Percentiles rank a stretch among this genome's conserved stretches.
phyloP scores from a whole-genome alignment of 2,888 invertebrate genomes.

The Phyllotreta cruciferae region DNA sequence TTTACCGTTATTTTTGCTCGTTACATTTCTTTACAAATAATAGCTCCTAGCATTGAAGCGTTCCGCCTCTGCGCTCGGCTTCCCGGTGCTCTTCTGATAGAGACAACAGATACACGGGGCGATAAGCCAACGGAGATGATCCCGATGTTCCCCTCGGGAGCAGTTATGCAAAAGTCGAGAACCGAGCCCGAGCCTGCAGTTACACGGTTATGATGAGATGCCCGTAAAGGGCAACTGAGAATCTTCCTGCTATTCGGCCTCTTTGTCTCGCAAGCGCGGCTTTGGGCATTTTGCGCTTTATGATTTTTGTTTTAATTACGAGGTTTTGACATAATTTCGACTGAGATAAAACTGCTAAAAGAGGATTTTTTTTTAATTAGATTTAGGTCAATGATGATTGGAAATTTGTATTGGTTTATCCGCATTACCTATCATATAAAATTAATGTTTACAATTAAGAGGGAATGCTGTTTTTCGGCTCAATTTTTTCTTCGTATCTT shows the following conservation, averaged over 20 bases:
- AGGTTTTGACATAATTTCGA: no score
- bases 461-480: background rate
- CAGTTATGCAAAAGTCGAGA: slow-evolving; percentile 61
- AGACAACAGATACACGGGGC: slow-evolving; percentile 28
- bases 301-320: no score
- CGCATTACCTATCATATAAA: no score
- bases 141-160: slow-evolving; percentile 57
- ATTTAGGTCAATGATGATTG: no score
- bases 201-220: slow-evolving; percentile 56
- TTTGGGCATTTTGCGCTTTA: no score
- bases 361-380: no score
- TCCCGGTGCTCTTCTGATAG: slow-evolving; percentile 22
- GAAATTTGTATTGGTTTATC: no score
- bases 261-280: slow-evolving; percentile 4
- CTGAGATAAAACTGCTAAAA: no score
- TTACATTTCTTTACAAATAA: background rate
- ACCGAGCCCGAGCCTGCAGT: slow-evolving; percentile 50
- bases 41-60: background rate
- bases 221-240: slow-evolving; percentile 53
- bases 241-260: slow-evolving; percentile 18
- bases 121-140: slow-evolving; percentile 34
- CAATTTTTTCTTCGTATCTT: background rate
- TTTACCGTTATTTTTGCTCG: no score
- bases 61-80: slow-evolving; percentile 23
- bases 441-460: no score